These are phyloP conservation scores for Protonemura montana DNA, from an alignment of 2,888 invertebrate species.

Conservation along the genomic window DNA sequence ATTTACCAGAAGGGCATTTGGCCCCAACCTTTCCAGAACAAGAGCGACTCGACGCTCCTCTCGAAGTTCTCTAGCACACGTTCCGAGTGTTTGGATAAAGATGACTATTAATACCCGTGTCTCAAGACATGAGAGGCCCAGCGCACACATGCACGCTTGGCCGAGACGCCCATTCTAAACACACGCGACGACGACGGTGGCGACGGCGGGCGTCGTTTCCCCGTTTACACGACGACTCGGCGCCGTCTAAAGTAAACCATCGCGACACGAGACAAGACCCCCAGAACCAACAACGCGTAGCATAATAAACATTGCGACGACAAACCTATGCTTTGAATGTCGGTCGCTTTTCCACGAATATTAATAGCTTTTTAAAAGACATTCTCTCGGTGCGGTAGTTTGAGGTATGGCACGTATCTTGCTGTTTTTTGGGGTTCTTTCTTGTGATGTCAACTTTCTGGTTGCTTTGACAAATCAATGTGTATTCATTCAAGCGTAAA, in stretches of 20 bases:
- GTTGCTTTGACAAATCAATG: neutral
- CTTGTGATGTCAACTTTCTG: neutral
- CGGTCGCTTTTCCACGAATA: neutral
- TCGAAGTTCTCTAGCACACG: neutral
- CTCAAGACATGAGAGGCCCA: neutral
- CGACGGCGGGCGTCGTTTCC: constrained; percentile 1
- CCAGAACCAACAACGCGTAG: constrained; percentile 16
- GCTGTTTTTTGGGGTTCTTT: neutral
- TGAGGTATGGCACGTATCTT: constrained; percentile 17
- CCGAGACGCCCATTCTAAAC: neutral
- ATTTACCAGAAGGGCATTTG: neutral
- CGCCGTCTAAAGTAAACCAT: constrained; percentile 46
- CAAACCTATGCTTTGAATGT: neutral
- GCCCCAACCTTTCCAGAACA: too few species aligned
- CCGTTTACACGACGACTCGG: constrained; percentile 36
- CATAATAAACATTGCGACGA: constrained; percentile 35
- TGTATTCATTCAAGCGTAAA: neutral
- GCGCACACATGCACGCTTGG: neutral
- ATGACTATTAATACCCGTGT: constrained; percentile 23
- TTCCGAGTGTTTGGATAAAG: constrained; percentile 33
- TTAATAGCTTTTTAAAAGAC: constrained; percentile 12
- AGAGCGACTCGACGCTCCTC: neutral
- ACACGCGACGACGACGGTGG: constrained; percentile 15
- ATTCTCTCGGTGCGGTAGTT: neutral
- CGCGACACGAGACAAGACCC: constrained; percentile 44